A percentile compares a stretch with the other conserved stretches of the same genome.
These are phyloP conservation scores for Dryobota labecula DNA, from an alignment of 2,888 invertebrate species.

Conservation along the genomic window DNA sequence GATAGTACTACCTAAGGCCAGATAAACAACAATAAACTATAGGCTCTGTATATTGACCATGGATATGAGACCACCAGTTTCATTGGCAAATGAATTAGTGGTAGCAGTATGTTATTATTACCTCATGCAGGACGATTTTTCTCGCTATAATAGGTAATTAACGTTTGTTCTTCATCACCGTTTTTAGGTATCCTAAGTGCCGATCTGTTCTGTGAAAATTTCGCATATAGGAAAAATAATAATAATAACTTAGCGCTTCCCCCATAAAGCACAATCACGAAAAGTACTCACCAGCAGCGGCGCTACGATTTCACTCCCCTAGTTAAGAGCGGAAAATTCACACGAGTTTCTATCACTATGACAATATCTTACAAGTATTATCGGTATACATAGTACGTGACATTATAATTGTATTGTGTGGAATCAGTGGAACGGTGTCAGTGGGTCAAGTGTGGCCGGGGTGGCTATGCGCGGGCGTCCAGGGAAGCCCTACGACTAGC, in stretches of 20 bases:
- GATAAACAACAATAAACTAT: neutral
- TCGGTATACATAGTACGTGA: constrained; percentile 17
- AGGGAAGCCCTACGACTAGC: constrained; percentile 81
- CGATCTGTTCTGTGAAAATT: neutral
- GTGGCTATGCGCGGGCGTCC: constrained; percentile 52
- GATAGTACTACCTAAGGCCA: neutral
- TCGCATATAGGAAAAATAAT: no score
- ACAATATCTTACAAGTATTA: constrained; percentile 22
- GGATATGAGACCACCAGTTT: constrained; percentile 3
- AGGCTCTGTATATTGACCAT: constrained; percentile 7
- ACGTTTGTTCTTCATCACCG: neutral
- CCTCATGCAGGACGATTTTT: neutral
- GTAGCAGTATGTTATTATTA: neutral
- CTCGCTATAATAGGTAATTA: neutral
- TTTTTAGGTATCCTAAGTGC: neutral
- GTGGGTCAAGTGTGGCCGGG: constrained; percentile 79
- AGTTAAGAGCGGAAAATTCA: constrained; percentile 22
- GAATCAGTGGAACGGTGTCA: constrained; percentile 69
- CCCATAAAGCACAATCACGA: neutral
- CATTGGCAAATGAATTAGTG: constrained; percentile 3
- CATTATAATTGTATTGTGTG: constrained; percentile 57
- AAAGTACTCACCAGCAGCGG: neutral
- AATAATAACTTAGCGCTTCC: no score
- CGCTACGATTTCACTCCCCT: constrained; percentile 28
- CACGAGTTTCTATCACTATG: constrained; percentile 27